Conservation (phyloP, 2,113 vertebrate genomes). For the Ivindomyrus marchei region DNA sequence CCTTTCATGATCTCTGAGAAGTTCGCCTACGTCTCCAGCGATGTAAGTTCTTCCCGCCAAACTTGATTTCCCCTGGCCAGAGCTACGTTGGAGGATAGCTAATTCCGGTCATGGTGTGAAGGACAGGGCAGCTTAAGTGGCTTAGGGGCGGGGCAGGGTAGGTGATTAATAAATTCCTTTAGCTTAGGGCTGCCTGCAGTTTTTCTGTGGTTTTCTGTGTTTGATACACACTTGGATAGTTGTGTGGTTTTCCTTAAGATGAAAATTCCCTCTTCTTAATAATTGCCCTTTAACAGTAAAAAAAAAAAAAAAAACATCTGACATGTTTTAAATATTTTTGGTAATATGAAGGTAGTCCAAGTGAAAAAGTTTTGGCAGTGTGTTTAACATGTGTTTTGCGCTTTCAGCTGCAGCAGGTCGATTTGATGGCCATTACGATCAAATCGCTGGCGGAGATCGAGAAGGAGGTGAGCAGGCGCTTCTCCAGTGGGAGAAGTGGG, state of each 20-base stretch:
- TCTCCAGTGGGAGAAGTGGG: background rate
- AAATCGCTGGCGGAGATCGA: slow-evolving; percentile 94
- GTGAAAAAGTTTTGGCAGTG: background rate
- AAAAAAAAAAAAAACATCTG: too few relatives aligned
- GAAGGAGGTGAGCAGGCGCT: slow-evolving; percentile 76
- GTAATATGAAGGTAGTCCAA: background rate
- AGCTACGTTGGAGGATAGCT: background rate
- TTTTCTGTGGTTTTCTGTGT: background rate
- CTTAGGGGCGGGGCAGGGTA: background rate
- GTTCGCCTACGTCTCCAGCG: slow-evolving; percentile 84
- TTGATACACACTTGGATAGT: background rate
- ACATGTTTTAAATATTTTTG: background rate
- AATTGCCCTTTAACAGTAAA: background rate
- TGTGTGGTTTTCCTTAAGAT: background rate
- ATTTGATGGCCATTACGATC: slow-evolving; percentile 92
- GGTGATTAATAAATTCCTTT: background rate
- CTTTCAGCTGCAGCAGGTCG: slow-evolving; percentile 83
- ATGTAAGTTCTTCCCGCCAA: slow-evolving; percentile 67
- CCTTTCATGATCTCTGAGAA: slow-evolving; percentile 98
- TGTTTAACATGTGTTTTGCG: slow-evolving; percentile 23
- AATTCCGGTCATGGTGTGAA: background rate
- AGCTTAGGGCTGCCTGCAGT: background rate
- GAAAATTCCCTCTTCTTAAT: background rate
- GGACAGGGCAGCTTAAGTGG: too few relatives aligned
- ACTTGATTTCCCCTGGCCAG: background rate